Evolutionary conservation across 2,797 vertebrate genomes (phyloP).

Genomic region (Thamnophis elegans): DNA sequence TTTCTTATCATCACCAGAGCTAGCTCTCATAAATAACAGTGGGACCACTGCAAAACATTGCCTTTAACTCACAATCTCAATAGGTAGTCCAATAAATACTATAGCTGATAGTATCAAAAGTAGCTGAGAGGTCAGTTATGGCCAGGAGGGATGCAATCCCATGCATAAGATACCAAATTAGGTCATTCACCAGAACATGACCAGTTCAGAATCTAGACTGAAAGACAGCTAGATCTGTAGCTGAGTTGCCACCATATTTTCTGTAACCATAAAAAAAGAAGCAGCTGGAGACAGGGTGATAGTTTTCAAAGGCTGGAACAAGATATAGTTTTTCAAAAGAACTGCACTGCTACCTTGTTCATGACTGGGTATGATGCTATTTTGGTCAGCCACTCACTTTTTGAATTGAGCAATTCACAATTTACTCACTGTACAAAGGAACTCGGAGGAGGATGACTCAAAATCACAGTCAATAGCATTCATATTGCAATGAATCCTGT

Average conservation of each 20-base stretch:
- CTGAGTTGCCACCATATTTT: not conserved
- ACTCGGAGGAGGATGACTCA: not conserved
- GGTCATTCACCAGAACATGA: not conserved
- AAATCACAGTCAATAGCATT: not conserved
- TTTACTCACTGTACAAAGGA: not conserved
- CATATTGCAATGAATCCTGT: not conserved
- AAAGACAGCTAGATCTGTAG: not conserved
- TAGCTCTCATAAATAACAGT: not conserved
- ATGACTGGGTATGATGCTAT: not conserved
- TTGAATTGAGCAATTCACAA: not conserved
- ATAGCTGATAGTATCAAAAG: not conserved
- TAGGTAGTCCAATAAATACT: not conserved
- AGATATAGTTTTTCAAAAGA: not conserved
- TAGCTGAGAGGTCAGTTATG: not conserved
- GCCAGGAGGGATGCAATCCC: not conserved
- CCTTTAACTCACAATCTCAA: not conserved
- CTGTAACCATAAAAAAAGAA: not conserved
- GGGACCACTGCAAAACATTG: not conserved
- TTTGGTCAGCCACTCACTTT: not conserved
- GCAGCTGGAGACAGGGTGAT: not conserved
- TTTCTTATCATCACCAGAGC: not conserved
- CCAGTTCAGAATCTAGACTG: not conserved
- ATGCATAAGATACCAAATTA: not conserved
- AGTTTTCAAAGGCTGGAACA: not conserved
- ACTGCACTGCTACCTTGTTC: not conserved